These are phyloP conservation scores for Siphonodentalium dalli DNA, from an alignment of 2,888 invertebrate species.

Conservation along the genomic window DNA sequence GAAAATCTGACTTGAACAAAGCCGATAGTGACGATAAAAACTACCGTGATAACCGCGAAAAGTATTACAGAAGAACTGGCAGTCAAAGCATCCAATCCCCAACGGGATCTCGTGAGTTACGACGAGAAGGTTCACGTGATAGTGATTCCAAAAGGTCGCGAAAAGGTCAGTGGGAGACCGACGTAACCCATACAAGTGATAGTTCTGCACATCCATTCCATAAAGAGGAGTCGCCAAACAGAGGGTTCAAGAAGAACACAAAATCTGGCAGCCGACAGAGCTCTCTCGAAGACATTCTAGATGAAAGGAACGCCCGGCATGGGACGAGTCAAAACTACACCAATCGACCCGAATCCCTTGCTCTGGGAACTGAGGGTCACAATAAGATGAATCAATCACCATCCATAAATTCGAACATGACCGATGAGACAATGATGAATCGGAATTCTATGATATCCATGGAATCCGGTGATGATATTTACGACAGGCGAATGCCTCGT, in stretches of 20 bases:
- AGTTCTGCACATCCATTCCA: slow-evolving; percentile 49
- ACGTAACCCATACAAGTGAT: no score
- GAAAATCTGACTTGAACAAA: slow-evolving; percentile 78
- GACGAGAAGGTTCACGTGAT: no score
- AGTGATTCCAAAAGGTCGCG: no score
- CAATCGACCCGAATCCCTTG: slow-evolving; percentile 42
- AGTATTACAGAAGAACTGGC: no score
- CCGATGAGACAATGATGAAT: slow-evolving; percentile 35
- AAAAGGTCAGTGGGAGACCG: no score
- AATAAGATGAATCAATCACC: slow-evolving; percentile 39
- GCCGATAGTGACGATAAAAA: slow-evolving; percentile 61
- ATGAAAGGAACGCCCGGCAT: slow-evolving; percentile 29
- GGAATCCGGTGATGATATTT: slow-evolving; percentile 31
- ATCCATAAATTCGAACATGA: slow-evolving; percentile 38
- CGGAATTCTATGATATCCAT: slow-evolving; percentile 32
- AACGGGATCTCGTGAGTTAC: no score
- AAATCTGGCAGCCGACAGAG: slow-evolving; percentile 37
- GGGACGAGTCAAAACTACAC: slow-evolving; percentile 11
- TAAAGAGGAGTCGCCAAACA: slow-evolving; percentile 47
- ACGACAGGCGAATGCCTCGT: slow-evolving; percentile 24
- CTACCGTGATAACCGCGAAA: slow-evolving; percentile 7
- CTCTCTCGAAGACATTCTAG: slow-evolving; percentile 47
- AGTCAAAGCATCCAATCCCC: no score
- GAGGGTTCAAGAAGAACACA: no score
- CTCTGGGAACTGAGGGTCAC: slow-evolving; percentile 42